These are phyloP conservation scores for Rhopalosiphum padi DNA, from an alignment of 1,140 invertebrate species.

Conservation along the genomic window DNA sequence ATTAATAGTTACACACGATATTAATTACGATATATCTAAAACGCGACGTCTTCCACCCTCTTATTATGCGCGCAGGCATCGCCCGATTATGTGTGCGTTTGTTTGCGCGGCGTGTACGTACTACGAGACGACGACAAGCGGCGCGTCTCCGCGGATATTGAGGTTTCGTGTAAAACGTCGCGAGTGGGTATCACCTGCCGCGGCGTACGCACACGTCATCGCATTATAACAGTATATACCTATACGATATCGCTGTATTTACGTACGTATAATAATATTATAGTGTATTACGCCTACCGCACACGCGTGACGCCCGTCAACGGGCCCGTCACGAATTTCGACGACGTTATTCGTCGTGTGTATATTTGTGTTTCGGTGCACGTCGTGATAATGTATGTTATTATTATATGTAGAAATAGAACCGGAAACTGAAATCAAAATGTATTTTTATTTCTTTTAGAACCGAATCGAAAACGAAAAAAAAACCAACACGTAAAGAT, in stretches of 20 bases:
- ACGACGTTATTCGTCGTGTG: background rate
- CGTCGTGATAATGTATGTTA: too few species aligned
- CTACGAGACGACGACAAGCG: background rate
- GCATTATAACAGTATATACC: background rate
- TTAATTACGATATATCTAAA: background rate
- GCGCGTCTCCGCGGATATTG: background rate
- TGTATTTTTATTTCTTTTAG: too few species aligned
- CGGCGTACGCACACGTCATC: too few species aligned
- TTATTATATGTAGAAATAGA: too few species aligned
- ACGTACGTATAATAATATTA: too few species aligned
- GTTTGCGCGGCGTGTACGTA: background rate
- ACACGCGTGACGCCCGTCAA: too few species aligned
- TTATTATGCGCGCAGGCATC: background rate
- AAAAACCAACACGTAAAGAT: too few species aligned
- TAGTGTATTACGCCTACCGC: too few species aligned
- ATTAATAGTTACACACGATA: background rate
- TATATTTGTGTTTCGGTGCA: background rate
- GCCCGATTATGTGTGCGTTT: background rate
- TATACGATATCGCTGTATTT: background rate
- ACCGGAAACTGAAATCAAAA: too few species aligned
- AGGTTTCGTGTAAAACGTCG: background rate
- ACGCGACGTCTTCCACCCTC: background rate
- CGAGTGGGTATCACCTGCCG: background rate
- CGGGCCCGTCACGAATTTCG: background rate
- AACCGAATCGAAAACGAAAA: too few species aligned